phyloP scores from a whole-genome alignment of 2,888 invertebrate species.

The Diabrotica balteata region DNA sequence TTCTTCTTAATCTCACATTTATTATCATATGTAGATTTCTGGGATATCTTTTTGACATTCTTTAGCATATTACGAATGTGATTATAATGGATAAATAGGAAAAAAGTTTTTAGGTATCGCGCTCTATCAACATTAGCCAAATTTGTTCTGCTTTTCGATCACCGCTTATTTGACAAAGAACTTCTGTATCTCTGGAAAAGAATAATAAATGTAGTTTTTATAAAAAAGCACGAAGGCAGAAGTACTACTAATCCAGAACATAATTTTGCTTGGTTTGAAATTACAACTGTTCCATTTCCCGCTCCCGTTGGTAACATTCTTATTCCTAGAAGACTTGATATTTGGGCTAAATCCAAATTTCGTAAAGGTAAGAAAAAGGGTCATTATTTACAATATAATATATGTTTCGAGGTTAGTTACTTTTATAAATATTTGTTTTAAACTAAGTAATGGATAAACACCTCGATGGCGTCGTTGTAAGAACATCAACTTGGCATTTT shows the following conservation, averaged over 20 bases:
- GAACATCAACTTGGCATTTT: too few species aligned
- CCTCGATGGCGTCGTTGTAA: too few species aligned
- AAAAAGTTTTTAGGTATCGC: slow-evolving; percentile 64
- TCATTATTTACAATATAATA: too few species aligned
- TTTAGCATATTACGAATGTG: too few species aligned
- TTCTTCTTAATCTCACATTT: too few species aligned
- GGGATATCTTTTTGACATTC: too few species aligned
- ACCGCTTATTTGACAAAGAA: slow-evolving; percentile 69
- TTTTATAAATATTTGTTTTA: too few species aligned
- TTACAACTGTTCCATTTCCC: slow-evolving; percentile 79
- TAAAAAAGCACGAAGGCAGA: slow-evolving; percentile 64
- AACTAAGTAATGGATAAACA: too few species aligned
- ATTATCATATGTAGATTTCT: too few species aligned
- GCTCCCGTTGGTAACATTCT: slow-evolving; percentile 66
- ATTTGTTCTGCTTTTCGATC: slow-evolving; percentile 75
- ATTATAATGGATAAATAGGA: too few species aligned
- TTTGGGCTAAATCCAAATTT: slow-evolving; percentile 72
- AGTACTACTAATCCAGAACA: slow-evolving; percentile 31
- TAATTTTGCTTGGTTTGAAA: slow-evolving; percentile 69
- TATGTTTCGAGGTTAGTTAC: too few species aligned
- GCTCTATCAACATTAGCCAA: slow-evolving; percentile 74
- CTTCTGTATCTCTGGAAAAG: slow-evolving; percentile 79
- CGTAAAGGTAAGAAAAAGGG: slow-evolving; percentile 57
- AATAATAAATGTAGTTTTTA: slow-evolving; percentile 76
- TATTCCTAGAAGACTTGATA: slow-evolving; percentile 69